Percentiles rank a stretch among this genome's conserved stretches.
Evolutionary conservation across 2,888 invertebrate species (phyloP).

Genomic region (Laspeyria flexula): DNA sequence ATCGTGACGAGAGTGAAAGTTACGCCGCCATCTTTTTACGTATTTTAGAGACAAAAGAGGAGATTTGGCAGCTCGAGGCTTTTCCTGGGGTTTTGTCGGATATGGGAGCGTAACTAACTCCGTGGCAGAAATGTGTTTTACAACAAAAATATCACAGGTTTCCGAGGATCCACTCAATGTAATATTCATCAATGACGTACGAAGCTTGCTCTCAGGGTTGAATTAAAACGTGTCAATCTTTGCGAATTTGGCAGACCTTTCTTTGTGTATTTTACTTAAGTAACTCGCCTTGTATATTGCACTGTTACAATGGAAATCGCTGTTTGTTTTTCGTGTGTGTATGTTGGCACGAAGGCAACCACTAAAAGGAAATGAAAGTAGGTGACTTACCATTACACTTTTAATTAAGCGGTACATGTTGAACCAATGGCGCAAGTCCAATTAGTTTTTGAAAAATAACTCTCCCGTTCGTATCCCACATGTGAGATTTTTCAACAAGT

Average conservation of each 20-base stretch:
- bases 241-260: slow-evolving; percentile 6
- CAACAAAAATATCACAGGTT: slow-evolving; percentile 68
- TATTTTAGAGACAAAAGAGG: slow-evolving; percentile 64
- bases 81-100: slow-evolving; percentile 62
- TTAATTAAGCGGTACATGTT: slow-evolving; percentile 10
- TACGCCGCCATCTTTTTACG: slow-evolving; percentile 37
- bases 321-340: slow-evolving; percentile 5
- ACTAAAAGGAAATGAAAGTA: slow-evolving; percentile 8
- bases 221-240: slow-evolving; percentile 36
- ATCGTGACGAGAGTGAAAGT: slow-evolving; percentile 19
- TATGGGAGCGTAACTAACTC: slow-evolving; percentile 72
- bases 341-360: not conserved
- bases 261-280: slow-evolving; percentile 13
- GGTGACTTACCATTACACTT: slow-evolving; percentile 1
- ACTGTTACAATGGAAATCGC: slow-evolving; percentile 8
- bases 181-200: slow-evolving; percentile 33
- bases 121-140: slow-evolving; percentile 70
- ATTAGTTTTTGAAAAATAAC: slow-evolving; percentile 49
- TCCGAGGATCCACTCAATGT: slow-evolving; percentile 55
- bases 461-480: slow-evolving; percentile 58
- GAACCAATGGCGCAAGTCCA: slow-evolving; percentile 22
- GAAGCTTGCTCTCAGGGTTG: slow-evolving; percentile 6
- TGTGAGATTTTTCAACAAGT: slow-evolving; percentile 78
- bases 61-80: slow-evolving; percentile 65
- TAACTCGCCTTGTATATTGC: slow-evolving; percentile 15